Evolutionary conservation across 2,888 invertebrate genomes (phyloP).

Genomic region (Therioaphis trifolii): DNA sequence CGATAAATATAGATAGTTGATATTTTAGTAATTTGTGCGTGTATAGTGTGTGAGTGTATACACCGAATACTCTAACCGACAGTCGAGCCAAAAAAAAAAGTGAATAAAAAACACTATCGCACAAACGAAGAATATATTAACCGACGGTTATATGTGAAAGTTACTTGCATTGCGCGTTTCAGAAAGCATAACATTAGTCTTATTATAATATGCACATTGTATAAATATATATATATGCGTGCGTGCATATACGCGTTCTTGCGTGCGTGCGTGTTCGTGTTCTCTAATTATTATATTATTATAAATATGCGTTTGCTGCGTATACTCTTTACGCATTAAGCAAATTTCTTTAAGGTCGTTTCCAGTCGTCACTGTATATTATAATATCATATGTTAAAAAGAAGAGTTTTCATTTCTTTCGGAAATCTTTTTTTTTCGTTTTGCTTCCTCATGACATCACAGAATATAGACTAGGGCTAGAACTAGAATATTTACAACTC

Average conservation of each 20-base stretch:
- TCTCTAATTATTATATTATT: slow-evolving; percentile 30
- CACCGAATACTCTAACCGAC: too few relatives aligned
- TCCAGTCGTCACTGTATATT: neutral
- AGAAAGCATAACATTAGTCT: slow-evolving; percentile 52
- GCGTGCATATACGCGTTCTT: neutral
- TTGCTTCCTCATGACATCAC: too few relatives aligned
- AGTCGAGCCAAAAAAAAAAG: too few relatives aligned
- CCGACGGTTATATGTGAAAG: slow-evolving; percentile 49
- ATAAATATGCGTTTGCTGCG: slow-evolving; percentile 27
- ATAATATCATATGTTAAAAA: neutral
- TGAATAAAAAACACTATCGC: too few relatives aligned
- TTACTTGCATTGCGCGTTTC: slow-evolving; percentile 26
- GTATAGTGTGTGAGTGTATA: too few relatives aligned
- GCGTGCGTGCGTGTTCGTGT: neutral
- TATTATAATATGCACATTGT: neutral
- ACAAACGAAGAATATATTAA: neutral
- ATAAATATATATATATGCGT: neutral
- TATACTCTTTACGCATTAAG: neutral
- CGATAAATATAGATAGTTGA: too few relatives aligned
- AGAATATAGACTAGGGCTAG: too few relatives aligned
- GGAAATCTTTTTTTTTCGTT: neutral
- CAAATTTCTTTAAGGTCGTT: too few relatives aligned
- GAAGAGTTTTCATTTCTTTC: neutral
- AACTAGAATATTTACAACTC: too few relatives aligned
- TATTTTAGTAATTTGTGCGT: too few relatives aligned